Conservation (phyloP, 2,113 vertebrate genomes). For the Helogale parvula region DNA sequence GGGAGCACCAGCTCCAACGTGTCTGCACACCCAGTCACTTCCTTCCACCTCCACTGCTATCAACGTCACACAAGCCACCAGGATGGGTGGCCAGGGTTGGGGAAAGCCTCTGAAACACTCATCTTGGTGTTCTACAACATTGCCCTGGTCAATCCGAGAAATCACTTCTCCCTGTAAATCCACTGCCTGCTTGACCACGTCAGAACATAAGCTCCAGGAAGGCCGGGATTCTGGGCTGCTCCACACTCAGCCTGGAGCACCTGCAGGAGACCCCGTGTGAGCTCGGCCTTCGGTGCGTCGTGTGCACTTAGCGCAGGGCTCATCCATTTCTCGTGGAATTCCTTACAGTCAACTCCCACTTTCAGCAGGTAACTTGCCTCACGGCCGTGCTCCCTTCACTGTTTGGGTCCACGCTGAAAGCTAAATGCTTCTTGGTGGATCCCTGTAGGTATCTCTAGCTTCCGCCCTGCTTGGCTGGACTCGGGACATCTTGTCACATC, state of each 20-base stretch:
- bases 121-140: not conserved
- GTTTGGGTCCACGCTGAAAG: not conserved
- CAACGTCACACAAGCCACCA: rapidly evolving
- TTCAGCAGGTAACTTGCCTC: not conserved
- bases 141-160: not conserved
- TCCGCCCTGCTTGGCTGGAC: not conserved
- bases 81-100: rapidly evolving
- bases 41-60: rapidly evolving
- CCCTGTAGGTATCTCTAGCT: not conserved
- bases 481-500: not conserved
- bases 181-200: not conserved
- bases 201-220: not conserved
- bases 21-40: too few relatives aligned
- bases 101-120: too few relatives aligned
- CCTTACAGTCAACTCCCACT: not conserved
- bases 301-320: rapidly evolving
- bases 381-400: too few relatives aligned
- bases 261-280: rapidly evolving
- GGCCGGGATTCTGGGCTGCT: not conserved
- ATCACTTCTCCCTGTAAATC: too few relatives aligned
- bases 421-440: too few relatives aligned
- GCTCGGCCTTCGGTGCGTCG: rapidly evolving
- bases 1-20: rapidly evolving
- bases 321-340: rapidly evolving
- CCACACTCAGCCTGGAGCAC: not conserved